Conservation (phyloP, 2,113 vertebrate species). For the Amphilophus citrinellus region DNA sequence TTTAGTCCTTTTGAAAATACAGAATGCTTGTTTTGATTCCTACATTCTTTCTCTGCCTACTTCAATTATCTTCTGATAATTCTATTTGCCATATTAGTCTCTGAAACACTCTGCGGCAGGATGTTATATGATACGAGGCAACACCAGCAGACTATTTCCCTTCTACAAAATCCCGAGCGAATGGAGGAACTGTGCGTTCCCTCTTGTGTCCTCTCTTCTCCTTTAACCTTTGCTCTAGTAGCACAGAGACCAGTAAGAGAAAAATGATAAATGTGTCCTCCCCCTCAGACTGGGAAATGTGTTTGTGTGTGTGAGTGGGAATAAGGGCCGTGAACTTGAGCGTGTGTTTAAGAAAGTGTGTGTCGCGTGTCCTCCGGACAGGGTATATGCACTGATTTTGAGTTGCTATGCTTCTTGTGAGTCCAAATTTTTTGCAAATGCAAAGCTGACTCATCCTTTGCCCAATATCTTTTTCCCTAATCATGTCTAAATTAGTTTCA, state of each 20-base stretch:
- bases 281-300: conserved; percentile 2
- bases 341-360: background rate
- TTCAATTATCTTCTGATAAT: conserved; percentile 58
- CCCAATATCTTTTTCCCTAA: conserved; percentile 31
- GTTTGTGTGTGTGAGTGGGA: background rate
- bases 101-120: conserved; percentile 15
- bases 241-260: conserved; percentile 45
- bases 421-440: conserved; percentile 33
- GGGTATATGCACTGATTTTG: background rate
- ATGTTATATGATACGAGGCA: conserved; percentile 23
- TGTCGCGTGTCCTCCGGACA: background rate
- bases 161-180: conserved; percentile 14
- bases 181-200: conserved; percentile 67
- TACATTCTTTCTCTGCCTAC: conserved; percentile 37
- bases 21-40: conserved; percentile 23
- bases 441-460: conserved; percentile 37
- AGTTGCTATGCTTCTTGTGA: conserved; percentile 10
- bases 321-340: background rate
- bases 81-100: conserved; percentile 26
- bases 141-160: conserved; percentile 32
- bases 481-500: conserved; percentile 49
- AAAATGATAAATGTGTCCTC: conserved; percentile 22
- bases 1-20: background rate
- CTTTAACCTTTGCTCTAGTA: conserved; percentile 65
- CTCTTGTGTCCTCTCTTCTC: conserved; percentile 56